These are phyloP conservation scores for Antennarius maculatus DNA, from an alignment of 2,797 vertebrate genomes.

Conservation along the genomic window DNA sequence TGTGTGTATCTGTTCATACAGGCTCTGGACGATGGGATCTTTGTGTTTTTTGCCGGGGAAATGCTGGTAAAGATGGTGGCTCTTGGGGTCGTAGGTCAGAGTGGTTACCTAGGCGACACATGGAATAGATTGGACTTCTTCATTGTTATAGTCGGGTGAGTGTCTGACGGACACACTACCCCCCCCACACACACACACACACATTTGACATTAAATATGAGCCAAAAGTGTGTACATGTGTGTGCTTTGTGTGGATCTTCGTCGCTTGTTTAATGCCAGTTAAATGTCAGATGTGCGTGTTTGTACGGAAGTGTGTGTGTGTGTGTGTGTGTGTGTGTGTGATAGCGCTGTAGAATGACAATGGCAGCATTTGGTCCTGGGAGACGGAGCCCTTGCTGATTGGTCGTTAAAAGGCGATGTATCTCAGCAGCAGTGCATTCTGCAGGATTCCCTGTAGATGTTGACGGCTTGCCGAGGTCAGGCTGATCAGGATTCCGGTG, in stretches of 20 bases:
- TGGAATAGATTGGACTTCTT: slow-evolving; percentile 99
- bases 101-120: slow-evolving; percentile 94
- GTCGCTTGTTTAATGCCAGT: slow-evolving; percentile 85
- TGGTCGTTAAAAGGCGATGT: slow-evolving; percentile 67
- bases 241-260: slow-evolving; percentile 72
- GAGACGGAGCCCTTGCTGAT: slow-evolving; percentile 63
- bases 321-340: slow-evolving; percentile 6
- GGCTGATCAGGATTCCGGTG: slow-evolving; percentile 54
- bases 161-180: slow-evolving; percentile 46
- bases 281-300: slow-evolving; percentile 80
- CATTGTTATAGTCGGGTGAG: slow-evolving; percentile 96
- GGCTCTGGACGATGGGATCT: slow-evolving; percentile 91
- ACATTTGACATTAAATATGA: slow-evolving; percentile 78
- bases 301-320: slow-evolving; percentile 36
- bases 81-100: slow-evolving; percentile 92
- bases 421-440: slow-evolving; percentile 45
- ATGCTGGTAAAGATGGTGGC: slow-evolving; percentile 98
- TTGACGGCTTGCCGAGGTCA: slow-evolving; percentile 63
- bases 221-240: slow-evolving; percentile 68
- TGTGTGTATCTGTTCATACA: slow-evolving; percentile 25
- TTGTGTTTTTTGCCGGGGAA: slow-evolving; percentile 95
- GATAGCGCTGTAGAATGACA: slow-evolving; percentile 68
- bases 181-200: slow-evolving; percentile 27
- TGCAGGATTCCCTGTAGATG: slow-evolving; percentile 50
- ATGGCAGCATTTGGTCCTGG: slow-evolving; percentile 56